These are phyloP conservation scores for Mus spretus DNA, from an alignment of 2,797 vertebrate species.

Conservation along the genomic window DNA sequence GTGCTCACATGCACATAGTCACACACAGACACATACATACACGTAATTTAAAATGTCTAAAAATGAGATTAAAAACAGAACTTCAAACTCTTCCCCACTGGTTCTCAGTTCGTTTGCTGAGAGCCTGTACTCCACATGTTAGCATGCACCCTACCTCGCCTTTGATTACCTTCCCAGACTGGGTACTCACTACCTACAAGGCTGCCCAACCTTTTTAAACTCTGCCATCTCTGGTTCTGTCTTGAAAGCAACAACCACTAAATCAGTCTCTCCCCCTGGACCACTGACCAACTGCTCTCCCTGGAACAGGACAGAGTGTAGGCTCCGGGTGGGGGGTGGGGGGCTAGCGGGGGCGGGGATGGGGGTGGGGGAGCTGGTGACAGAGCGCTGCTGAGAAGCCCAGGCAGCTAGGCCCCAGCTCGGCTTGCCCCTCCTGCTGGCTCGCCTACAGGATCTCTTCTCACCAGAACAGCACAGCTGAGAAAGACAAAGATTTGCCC, in stretches of 20 bases:
- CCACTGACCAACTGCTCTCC: neutral
- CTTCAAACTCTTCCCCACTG: neutral
- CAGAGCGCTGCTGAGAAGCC: neutral
- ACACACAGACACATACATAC: neutral
- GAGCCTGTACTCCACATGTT: neutral
- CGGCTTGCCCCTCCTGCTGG: neutral
- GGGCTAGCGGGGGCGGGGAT: too few species aligned
- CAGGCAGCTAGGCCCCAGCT: neutral
- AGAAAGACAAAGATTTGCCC: slow-evolving; percentile 74
- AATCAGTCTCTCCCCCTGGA: neutral
- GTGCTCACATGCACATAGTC: neutral
- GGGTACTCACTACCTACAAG: neutral
- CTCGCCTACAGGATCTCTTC: neutral
- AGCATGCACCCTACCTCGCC: neutral
- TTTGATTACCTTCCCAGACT: slow-evolving; percentile 22
- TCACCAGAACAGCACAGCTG: slow-evolving; percentile 10
- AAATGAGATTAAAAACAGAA: neutral
- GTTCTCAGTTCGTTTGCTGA: neutral
- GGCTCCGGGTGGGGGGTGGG: neutral
- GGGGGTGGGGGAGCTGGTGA: too few species aligned
- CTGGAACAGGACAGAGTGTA: neutral
- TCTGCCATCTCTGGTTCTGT: neutral
- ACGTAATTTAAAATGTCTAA: neutral
- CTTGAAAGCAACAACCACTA: neutral
- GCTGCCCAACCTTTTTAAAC: neutral